These are phyloP conservation scores for Dugesia japonica DNA, from an alignment of 2,888 invertebrate species.

Conservation along the genomic window DNA sequence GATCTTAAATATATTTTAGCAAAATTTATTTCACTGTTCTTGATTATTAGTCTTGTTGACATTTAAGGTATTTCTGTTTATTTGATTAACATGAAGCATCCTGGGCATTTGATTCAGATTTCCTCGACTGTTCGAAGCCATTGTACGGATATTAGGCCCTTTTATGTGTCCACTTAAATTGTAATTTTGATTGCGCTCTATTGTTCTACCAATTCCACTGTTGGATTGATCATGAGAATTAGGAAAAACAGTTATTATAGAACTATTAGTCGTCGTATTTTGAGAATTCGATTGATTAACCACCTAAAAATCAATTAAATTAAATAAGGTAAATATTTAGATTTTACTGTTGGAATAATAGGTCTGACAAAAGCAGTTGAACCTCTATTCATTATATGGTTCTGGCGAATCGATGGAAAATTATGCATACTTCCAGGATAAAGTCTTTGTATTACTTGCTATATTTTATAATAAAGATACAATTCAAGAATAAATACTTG, in stretches of 20 bases:
- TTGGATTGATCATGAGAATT: neutral
- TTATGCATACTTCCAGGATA: neutral
- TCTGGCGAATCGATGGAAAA: neutral
- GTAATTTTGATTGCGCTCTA: neutral
- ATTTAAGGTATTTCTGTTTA: neutral
- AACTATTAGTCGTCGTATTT: neutral
- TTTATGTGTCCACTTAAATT: neutral
- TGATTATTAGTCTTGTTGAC: too few relatives aligned
- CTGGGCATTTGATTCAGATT: neutral
- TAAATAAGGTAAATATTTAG: too few relatives aligned
- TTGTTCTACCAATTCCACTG: neutral
- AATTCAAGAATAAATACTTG: neutral
- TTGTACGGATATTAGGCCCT: neutral
- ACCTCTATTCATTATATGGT: neutral
- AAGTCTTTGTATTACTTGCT: neutral
- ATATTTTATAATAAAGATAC: neutral
- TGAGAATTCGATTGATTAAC: neutral
- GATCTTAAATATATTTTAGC: too few relatives aligned
- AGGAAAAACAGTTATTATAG: neutral
- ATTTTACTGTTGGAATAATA: neutral
- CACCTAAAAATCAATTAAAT: neutral
- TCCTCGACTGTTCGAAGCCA: neutral
- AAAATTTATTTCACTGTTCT: too few relatives aligned
- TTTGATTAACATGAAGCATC: conserved; percentile 10
- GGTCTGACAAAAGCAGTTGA: conserved; percentile 8